Conservation (phyloP, 1,140 invertebrate species). For the Gryllus bimaculatus region DNA sequence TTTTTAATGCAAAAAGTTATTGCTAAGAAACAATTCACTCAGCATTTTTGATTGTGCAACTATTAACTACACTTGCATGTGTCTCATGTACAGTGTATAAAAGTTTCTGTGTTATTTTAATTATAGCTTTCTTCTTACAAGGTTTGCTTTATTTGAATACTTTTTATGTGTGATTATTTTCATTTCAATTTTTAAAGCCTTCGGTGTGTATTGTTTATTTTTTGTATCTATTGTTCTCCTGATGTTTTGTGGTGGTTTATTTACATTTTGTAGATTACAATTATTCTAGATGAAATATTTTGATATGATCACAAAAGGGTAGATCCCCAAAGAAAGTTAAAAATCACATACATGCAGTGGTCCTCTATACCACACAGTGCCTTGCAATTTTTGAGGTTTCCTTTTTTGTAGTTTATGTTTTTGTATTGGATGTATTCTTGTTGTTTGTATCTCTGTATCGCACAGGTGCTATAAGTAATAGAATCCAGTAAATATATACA, state of each 20-base stretch:
- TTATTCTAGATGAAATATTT: constrained; percentile 11
- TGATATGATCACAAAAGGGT: neutral
- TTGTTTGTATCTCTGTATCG: neutral
- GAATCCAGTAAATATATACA: too few species aligned
- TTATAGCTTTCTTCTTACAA: neutral
- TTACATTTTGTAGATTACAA: constrained; percentile 7
- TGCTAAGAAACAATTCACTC: neutral
- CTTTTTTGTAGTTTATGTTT: neutral
- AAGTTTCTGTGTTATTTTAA: neutral
- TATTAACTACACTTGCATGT: constrained; percentile 17
- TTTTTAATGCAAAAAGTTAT: too few species aligned
- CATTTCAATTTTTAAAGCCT: neutral
- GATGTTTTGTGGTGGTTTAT: constrained; percentile 9
- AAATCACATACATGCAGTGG: neutral
- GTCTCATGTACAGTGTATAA: constrained; percentile 11
- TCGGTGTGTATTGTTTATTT: constrained; percentile 13
- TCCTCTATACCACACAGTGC: neutral
- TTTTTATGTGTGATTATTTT: neutral
- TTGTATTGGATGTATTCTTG: neutral
- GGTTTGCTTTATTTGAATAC: constrained; percentile 10
- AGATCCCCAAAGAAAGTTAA: neutral
- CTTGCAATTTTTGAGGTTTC: neutral
- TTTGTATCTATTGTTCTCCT: constrained; percentile 8
- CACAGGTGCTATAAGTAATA: too few species aligned
- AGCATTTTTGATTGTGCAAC: constrained; percentile 13